Evolutionary conservation across 1,140 invertebrate species (phyloP).

Genomic region (Proctacanthus coquilletti): DNA sequence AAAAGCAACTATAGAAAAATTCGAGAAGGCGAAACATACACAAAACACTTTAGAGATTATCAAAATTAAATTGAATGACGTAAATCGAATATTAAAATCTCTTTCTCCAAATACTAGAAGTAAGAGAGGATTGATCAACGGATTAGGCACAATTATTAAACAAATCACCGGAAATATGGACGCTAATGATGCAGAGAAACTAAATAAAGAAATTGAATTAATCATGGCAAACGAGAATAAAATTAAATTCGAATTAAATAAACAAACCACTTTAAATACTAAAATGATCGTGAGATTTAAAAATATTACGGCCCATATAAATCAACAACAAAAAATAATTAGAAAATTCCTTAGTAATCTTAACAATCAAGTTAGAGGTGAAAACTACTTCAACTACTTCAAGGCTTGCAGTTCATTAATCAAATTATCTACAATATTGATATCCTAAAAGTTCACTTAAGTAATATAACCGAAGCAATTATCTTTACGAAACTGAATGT

Average conservation of each 20-base stretch:
- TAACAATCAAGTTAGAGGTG: not conserved
- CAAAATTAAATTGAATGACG: not conserved
- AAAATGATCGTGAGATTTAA: not conserved
- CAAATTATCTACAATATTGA: not conserved
- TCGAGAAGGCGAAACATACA: not conserved
- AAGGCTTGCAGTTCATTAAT: not conserved
- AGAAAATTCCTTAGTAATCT: not conserved
- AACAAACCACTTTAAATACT: not conserved
- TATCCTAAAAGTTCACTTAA: not conserved
- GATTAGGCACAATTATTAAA: conserved; percentile 3
- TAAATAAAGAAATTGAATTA: not conserved
- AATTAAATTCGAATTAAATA: not conserved
- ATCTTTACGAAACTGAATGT: not conserved
- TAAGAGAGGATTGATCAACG: conserved; percentile 4
- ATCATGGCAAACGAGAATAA: not conserved
- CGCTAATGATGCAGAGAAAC: conserved; percentile 1
- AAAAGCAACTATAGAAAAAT: not conserved
- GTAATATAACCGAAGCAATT: not conserved
- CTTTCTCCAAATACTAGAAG: not conserved
- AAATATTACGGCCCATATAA: not conserved
- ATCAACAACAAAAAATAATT: conserved; percentile 1
- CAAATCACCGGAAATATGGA: conserved; percentile 4
- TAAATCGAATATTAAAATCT: not conserved
- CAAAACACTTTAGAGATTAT: not conserved
- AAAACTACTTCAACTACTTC: no score